These are phyloP conservation scores for Tachuris rubrigastra DNA, from an alignment of 2,113 vertebrate species.

Conservation along the genomic window DNA sequence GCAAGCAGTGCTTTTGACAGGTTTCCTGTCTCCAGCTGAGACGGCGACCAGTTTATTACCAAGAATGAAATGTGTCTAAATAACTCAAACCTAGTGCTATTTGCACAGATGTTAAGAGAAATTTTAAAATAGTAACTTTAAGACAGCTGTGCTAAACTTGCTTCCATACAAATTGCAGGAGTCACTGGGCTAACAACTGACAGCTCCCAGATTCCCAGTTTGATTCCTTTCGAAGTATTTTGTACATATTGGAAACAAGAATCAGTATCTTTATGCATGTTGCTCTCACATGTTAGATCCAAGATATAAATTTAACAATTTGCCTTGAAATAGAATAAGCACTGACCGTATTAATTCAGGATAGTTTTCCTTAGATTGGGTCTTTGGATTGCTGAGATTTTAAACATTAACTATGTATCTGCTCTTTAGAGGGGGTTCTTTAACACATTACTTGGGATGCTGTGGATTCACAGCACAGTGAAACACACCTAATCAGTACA, in stretches of 20 bases:
- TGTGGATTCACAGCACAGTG: not conserved
- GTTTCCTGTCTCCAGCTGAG: not conserved
- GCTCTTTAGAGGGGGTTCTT: not conserved
- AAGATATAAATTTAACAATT: not conserved
- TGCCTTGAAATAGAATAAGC: not conserved
- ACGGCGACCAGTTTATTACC: not conserved
- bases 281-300: not conserved
- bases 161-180: not conserved
- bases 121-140: not conserved
- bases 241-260: not conserved
- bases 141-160: not conserved
- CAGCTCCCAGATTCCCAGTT: not conserved
- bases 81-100: not conserved
- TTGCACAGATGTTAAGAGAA: not conserved
- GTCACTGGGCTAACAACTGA: not conserved
- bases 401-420: not conserved
- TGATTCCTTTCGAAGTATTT: not conserved
- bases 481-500: not conserved
- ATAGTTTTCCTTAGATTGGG: not conserved
- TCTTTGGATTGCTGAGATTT: not conserved
- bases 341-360: not conserved
- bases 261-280: not conserved
- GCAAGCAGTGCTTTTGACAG: not conserved
- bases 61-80: not conserved
- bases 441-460: not conserved